These are phyloP conservation scores for Etheostoma spectabile DNA, from an alignment of 2,113 vertebrate species.

Conservation along the genomic window DNA sequence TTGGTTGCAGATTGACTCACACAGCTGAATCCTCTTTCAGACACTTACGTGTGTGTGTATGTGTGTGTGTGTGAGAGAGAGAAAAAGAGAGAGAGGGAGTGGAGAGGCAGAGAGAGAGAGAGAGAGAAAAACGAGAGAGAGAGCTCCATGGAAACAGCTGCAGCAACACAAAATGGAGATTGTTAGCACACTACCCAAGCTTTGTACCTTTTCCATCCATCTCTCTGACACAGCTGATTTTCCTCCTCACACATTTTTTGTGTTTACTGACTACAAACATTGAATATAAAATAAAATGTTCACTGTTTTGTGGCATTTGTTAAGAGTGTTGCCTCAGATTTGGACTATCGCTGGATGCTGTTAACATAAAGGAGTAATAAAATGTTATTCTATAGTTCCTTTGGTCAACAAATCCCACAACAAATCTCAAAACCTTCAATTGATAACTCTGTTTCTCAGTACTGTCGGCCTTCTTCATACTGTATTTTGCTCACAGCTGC, in stretches of 20 bases:
- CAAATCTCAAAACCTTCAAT: constrained; percentile 10
- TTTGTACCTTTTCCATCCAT: constrained; percentile 72
- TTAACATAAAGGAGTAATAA: constrained; percentile 9
- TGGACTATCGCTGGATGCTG: constrained; percentile 12
- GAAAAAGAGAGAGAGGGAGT: not conserved
- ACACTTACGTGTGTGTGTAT: constrained; percentile 49
- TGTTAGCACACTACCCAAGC: constrained; percentile 74
- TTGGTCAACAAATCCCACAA: constrained; percentile 25
- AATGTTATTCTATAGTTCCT: constrained; percentile 10
- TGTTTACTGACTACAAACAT: constrained; percentile 26
- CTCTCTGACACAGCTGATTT: constrained; percentile 65
- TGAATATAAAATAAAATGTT: constrained; percentile 57
- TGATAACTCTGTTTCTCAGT: constrained; percentile 1
- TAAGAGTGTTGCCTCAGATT: constrained; percentile 37
- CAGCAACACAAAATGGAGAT: constrained; percentile 81
- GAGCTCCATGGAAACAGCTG: constrained; percentile 81
- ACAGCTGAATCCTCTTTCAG: constrained; percentile 77
- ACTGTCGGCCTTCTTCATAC: not conserved
- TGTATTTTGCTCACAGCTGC: not conserved
- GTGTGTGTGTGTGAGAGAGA: not conserved
- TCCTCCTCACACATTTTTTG: constrained; percentile 42
- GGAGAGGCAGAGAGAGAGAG: not conserved
- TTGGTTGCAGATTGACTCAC: constrained; percentile 73
- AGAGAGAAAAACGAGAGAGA: constrained; percentile 55
- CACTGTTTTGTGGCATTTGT: constrained; percentile 39